Evolutionary conservation across 2,797 vertebrate genomes (phyloP), one percentile per base, ranked within the genome.

Genomic region (Jordanella pulchra): DNA sequence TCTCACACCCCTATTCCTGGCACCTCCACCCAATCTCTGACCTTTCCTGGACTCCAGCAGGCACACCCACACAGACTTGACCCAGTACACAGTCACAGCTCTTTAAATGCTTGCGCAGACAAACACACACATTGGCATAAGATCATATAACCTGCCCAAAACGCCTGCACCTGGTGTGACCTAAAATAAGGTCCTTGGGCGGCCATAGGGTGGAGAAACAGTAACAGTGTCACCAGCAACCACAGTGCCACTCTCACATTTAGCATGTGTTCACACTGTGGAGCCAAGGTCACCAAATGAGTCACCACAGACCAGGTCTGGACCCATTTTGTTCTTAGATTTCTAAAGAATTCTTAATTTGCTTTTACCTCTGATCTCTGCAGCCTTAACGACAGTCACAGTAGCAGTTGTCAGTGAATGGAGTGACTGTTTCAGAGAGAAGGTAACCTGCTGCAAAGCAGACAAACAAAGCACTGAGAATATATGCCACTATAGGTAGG

Each of bases 1-100:
- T 95, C 92, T 94, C 90, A 93, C 93, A 94, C 92, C 75, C 88
- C 93, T 95, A 95, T 95, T 95, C 92, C 87, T 92, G 92, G 92
- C 90, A 91, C 89, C 89, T 90, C 91, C 84, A 85, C 91, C 91
- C 89, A 93, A 89, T 91, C 75, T 84, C 71, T 94, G 93, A 94
- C 93, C 93, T 95, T 94, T 94, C 73, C 82, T 91, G 80, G 88
- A 89, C 89, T 88, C 83, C 69, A 77, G 80, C 86, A 82, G 48
- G 69, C 86, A 87, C 85, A 77, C 68, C 81, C 87, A 79, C 67
- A 86, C 79, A 82, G 66, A 64, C 51, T 66, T 83, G 76, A 80
- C 81, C 86, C 71, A 65, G 66, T 77, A 69, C 84, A 86, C 81
- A 91, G 79, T 81, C 78, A 75, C 76, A 79, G 71, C 68, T 71